These are phyloP conservation scores for Conomelus anceps DNA, from an alignment of 2,888 invertebrate genomes.

Conservation along the genomic window DNA sequence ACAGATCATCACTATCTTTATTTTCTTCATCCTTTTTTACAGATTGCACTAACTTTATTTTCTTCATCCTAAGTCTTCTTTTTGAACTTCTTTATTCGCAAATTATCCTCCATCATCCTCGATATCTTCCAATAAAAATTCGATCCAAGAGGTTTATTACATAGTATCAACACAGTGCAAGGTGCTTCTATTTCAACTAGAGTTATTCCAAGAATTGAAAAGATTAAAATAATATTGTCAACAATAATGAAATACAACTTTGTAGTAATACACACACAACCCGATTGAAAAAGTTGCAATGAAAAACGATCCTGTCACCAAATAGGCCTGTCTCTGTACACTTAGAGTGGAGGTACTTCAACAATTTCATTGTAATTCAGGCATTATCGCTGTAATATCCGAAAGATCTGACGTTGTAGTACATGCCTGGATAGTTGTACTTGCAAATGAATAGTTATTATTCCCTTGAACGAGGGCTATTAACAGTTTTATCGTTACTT, in stretches of 20 bases:
- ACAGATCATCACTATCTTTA: too few relatives aligned
- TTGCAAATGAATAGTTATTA: neutral
- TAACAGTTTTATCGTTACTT: neutral
- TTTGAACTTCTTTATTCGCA: too few relatives aligned
- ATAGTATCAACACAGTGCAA: too few relatives aligned
- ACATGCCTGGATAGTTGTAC: neutral
- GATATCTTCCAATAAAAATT: too few relatives aligned
- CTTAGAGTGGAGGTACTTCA: neutral
- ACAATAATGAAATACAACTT: neutral
- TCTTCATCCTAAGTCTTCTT: too few relatives aligned
- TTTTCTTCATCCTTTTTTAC: too few relatives aligned
- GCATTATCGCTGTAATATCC: too few relatives aligned
- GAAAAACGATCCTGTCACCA: neutral
- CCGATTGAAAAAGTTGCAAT: neutral
- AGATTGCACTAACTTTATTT: too few relatives aligned
- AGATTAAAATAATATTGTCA: neutral
- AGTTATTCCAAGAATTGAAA: neutral
- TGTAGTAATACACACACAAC: neutral
- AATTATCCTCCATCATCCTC: too few relatives aligned
- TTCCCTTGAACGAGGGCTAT: neutral
- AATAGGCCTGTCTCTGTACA: neutral
- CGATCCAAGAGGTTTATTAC: too few relatives aligned
- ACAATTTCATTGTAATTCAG: neutral
- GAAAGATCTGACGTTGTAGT: neutral
- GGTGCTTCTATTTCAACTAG: too few relatives aligned